Conservation (phyloP, 2,797 vertebrate species). For the Ibycter americanus region DNA sequence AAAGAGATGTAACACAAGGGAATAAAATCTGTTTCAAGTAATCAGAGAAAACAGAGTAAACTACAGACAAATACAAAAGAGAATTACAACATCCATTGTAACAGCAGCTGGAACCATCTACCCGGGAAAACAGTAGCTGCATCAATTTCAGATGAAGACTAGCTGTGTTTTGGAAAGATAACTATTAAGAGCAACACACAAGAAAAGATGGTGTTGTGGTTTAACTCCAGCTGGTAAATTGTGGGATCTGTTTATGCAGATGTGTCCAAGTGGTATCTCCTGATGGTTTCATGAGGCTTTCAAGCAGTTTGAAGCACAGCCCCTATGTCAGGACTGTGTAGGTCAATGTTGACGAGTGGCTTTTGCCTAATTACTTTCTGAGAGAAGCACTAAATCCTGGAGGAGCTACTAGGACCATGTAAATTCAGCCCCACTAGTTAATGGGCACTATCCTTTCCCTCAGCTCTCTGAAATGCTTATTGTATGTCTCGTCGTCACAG, state of each 20-base stretch:
- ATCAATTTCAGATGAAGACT: neutral
- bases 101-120: neutral
- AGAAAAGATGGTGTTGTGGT: neutral
- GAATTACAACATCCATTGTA: neutral
- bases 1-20: neutral
- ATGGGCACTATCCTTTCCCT: neutral
- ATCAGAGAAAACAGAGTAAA: neutral
- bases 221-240: neutral
- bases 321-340: neutral
- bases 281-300: neutral
- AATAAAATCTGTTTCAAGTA: neutral
- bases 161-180: neutral
- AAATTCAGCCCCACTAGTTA: neutral
- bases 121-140: neutral
- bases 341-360: accelerated
- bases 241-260: neutral
- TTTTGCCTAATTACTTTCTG: neutral
- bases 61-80: neutral
- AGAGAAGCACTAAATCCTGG: neutral
- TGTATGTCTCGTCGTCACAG: neutral
- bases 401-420: neutral
- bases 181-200: neutral
- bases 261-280: accelerated
- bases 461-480: neutral
- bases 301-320: neutral